Conservation (phyloP, 1,140 invertebrate genomes). For the Hirudo medicinalis region DNA sequence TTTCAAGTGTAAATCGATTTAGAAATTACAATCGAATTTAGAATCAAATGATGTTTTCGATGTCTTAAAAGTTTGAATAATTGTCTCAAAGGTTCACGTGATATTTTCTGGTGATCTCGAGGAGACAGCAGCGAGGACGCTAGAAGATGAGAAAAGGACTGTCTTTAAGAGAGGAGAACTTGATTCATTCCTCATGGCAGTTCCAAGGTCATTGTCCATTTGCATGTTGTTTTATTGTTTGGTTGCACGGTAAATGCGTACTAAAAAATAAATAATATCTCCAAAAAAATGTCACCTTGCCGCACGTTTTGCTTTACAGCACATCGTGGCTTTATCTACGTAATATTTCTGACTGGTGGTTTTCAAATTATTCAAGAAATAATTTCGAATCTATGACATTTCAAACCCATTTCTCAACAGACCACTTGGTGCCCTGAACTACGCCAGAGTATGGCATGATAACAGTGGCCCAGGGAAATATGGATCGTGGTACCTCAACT, state of each 20-base stretch:
- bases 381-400: not conserved
- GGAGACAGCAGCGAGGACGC: constrained; percentile 42
- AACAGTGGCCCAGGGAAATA: constrained; percentile 45
- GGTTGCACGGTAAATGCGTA: too few relatives aligned
- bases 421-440: constrained; percentile 44
- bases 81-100: constrained; percentile 38
- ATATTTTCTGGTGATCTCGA: constrained; percentile 45
- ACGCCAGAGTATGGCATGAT: constrained; percentile 48
- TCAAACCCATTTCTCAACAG: constrained; percentile 28
- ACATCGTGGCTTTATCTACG: not conserved
- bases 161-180: constrained; percentile 41
- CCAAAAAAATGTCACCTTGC: too few relatives aligned
- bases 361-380: not conserved
- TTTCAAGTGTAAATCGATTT: not conserved
- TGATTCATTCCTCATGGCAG: constrained; percentile 46
- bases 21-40: not conserved
- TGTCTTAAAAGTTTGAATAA: not conserved
- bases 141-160: constrained; percentile 39
- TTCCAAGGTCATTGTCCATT: constrained; percentile 33
- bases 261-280: too few relatives aligned
- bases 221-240: not conserved
- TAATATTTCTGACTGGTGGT: not conserved
- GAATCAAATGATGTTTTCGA: too few relatives aligned
- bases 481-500: constrained; percentile 47
- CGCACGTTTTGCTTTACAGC: too few relatives aligned